Evolutionary conservation across 2,113 vertebrate genomes (phyloP), one percentile per base, ranked within the genome.

Genomic region (Parus major): DNA sequence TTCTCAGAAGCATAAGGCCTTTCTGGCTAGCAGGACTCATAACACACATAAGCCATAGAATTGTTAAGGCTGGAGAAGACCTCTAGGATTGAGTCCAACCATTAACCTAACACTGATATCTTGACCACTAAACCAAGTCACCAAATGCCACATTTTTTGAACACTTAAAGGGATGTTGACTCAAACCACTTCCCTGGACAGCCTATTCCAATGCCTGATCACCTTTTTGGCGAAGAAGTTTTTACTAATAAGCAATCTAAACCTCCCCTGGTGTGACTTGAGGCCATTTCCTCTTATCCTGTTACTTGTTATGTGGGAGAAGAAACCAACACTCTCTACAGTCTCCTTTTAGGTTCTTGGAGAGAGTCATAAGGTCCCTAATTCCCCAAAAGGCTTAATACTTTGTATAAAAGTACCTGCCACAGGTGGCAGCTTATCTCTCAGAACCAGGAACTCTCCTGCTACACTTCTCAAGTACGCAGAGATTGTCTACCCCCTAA

Each of bases 51-150:
- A 39, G 6, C 19, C 8, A 1, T 1, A 24, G 46, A 66, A 66
- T n/a, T 0, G 0, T 15, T 46, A n/a, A 66, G 12, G 28, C 18
- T 66, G 19, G 23, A 81, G 22, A 52, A 73, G 33, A 36, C 7
- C 23, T 81, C 44, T 52, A 59, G 36, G 68, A 36, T 11, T 35
- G 22, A 64, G 36, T 44, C 15, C 27, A 46, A 8, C 7, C 15
- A 44, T 24, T 44, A 65, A 50, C 27, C 7, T 44, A 59, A 66
- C 36, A 46, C 4, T n/a, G 60, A 13, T 5, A 17, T 17, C 15
- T 46, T 56, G 53, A 82, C 28, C 28, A 21, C 20, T 33, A 29
- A 66, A 29, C 33, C 13, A 39, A 21, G 23, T 8, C 39, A 50
- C 15, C 27, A 82, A 52, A n/a, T 29, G 10, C 12, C 33, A 66